Conservation (phyloP, 2,888 invertebrate genomes). For the Lithophane ornitopus region DNA sequence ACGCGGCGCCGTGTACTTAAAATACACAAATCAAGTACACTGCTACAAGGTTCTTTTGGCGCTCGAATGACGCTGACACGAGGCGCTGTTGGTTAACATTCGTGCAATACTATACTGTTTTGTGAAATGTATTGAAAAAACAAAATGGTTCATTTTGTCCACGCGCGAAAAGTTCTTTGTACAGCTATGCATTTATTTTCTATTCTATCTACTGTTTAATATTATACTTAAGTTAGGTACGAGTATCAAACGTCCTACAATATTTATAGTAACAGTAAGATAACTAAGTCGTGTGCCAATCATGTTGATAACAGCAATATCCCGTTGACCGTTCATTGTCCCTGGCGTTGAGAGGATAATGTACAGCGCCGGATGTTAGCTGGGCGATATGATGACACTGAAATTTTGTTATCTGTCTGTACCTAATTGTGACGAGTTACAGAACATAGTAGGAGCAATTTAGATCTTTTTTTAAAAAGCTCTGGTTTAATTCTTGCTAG, state of each 20-base stretch:
- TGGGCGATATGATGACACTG: conserved; percentile 7
- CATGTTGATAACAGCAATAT: conserved; percentile 43
- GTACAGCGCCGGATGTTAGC: conserved; percentile 25
- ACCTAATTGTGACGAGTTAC: not conserved
- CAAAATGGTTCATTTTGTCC: too few relatives aligned
- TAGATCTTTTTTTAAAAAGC: not conserved
- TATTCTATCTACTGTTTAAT: not conserved
- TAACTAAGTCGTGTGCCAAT: conserved; percentile 20
- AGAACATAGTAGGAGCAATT: not conserved
- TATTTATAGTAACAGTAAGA: not conserved
- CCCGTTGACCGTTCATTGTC: conserved; percentile 44
- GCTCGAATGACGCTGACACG: too few relatives aligned
- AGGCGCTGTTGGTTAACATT: too few relatives aligned
- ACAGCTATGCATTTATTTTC: not conserved
- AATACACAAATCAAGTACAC: too few relatives aligned
- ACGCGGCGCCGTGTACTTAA: too few relatives aligned
- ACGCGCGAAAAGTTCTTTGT: too few relatives aligned
- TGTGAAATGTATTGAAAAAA: too few relatives aligned
- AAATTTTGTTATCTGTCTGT: conserved; percentile 12
- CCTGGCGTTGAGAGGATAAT: conserved; percentile 12
- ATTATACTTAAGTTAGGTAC: not conserved
- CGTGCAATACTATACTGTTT: too few relatives aligned
- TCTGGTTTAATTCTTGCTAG: not conserved
- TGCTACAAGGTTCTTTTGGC: too few relatives aligned
- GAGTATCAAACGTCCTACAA: not conserved